These are phyloP conservation scores for Ctenochaetus hawaiiensis DNA, from an alignment of 2,797 vertebrate genomes.

Conservation along the genomic window DNA sequence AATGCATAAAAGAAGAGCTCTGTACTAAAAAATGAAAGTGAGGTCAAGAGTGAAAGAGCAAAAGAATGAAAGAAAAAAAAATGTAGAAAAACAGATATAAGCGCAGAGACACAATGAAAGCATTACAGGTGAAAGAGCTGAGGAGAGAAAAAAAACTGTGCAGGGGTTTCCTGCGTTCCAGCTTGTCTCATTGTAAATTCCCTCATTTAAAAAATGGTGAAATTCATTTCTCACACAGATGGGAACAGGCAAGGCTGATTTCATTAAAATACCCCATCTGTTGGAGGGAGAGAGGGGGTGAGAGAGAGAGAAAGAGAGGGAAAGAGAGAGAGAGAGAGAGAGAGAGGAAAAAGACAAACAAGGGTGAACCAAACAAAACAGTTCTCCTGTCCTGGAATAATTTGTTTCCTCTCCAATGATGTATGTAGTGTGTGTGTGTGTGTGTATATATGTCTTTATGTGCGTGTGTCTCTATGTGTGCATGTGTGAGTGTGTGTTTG, in stretches of 20 bases:
- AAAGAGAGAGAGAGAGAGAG: slow-evolving; percentile 5
- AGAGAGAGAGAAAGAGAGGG: slow-evolving; percentile 22
- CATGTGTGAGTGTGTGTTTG: slow-evolving; percentile 27
- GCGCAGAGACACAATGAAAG: slow-evolving; percentile 29
- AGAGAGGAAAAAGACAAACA: slow-evolving; percentile 53
- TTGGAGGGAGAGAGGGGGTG: slow-evolving; percentile 52
- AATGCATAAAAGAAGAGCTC: slow-evolving; percentile 1
- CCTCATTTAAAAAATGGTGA: slow-evolving; percentile 76
- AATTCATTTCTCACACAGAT: slow-evolving; percentile 86
- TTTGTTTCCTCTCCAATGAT: slow-evolving; percentile 68
- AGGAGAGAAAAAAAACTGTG: slow-evolving; percentile 17
- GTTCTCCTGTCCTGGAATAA: slow-evolving; percentile 73
- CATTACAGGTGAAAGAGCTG: slow-evolving; percentile 39
- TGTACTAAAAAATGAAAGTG: background rate
- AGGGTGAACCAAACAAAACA: slow-evolving; percentile 78
- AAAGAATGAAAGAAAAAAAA: background rate
- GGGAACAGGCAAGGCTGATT: slow-evolving; percentile 82
- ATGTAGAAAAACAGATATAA: background rate
- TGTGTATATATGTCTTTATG: slow-evolving; percentile 24
- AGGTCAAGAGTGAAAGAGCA: no score
- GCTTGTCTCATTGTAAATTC: slow-evolving; percentile 80
- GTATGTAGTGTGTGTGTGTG: slow-evolving; percentile 37
- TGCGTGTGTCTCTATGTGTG: slow-evolving; percentile 31
- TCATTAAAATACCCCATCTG: slow-evolving; percentile 83
- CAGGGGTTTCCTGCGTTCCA: slow-evolving; percentile 64